Evolutionary conservation across 1,140 invertebrate genomes (phyloP).

Genomic region (Coenobita brevimanus): DNA sequence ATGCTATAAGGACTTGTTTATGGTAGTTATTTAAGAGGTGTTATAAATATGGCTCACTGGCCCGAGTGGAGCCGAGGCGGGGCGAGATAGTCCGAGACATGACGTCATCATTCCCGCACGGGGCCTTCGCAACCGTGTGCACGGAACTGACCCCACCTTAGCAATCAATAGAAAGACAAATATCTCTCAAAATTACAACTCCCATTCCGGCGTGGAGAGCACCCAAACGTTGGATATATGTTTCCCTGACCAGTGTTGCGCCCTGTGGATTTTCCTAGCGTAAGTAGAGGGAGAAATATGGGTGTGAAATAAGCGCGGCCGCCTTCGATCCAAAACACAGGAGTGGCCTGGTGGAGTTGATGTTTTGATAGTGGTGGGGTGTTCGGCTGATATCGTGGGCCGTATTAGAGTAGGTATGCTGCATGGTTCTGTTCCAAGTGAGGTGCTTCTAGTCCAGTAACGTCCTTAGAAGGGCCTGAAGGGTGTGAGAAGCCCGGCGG

Average conservation of each 20-base stretch:
- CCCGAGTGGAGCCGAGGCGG: conserved; percentile 17
- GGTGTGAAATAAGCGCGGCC: conserved; percentile 32
- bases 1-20: too few species aligned
- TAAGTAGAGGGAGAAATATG: conserved; percentile 41
- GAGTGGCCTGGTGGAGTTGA: conserved; percentile 52
- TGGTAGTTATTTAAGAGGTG: too few species aligned
- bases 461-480: not conserved
- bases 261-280: conserved; percentile 57
- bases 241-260: conserved; percentile 56
- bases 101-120: conserved; percentile 14
- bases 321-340: conserved; percentile 49
- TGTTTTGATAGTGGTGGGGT: conserved; percentile 62
- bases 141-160: conserved; percentile 51
- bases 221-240: conserved; percentile 45
- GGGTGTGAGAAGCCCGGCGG: not conserved
- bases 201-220: conserved; percentile 38
- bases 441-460: conserved; percentile 10
- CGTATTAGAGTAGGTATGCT: conserved; percentile 63
- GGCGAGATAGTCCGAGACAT: not conserved
- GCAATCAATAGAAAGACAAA: conserved; percentile 44
- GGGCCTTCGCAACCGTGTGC: conserved; percentile 39
- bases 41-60: too few species aligned
- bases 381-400: conserved; percentile 56
- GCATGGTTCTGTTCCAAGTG: not conserved
- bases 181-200: conserved; percentile 49